A percentile compares a stretch with the other conserved stretches of the same genome.
These are phyloP conservation scores for Tenthredo livida DNA, from an alignment of 2,888 invertebrate species.

Conservation along the genomic window DNA sequence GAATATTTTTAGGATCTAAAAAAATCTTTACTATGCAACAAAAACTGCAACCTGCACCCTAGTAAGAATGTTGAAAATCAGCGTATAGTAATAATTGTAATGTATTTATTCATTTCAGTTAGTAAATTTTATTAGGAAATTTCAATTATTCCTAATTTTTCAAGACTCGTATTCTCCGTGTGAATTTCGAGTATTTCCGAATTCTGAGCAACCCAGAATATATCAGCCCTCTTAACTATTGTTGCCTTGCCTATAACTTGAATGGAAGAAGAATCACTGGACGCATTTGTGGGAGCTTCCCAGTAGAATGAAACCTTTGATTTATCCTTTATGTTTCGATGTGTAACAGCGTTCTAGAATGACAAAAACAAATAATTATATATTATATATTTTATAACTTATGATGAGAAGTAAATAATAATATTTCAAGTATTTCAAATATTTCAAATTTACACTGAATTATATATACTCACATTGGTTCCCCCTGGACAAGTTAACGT, in stretches of 20 bases:
- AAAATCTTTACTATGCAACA: not conserved
- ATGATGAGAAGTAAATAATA: not conserved
- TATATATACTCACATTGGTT: conserved; percentile 2
- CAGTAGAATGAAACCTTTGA: not conserved
- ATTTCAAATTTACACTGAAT: not conserved
- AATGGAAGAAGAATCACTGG: too few species aligned
- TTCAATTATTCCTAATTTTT: too few species aligned
- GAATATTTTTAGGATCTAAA: too few species aligned
- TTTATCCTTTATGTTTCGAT: conserved; percentile 26
- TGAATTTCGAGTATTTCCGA: not conserved
- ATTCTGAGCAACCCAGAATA: conserved; percentile 36
- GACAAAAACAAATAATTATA: not conserved
- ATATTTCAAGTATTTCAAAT: too few species aligned
- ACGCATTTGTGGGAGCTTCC: not conserved
- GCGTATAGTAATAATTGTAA: too few species aligned
- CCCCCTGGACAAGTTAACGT: conserved; percentile 27
- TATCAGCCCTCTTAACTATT: conserved; percentile 28
- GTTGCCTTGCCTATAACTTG: conserved; percentile 34
- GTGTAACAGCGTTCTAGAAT: conserved; percentile 47
- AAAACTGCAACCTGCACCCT: conserved; percentile 15
- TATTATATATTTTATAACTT: not conserved
- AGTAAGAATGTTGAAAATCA: too few species aligned
- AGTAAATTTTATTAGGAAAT: too few species aligned
- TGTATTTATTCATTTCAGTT: too few species aligned
- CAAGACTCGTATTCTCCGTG: too few species aligned